Base-by-base conservation (phyloP, 2,113 vertebrate species). In the Chlorocebus sabaeus region DNA sequence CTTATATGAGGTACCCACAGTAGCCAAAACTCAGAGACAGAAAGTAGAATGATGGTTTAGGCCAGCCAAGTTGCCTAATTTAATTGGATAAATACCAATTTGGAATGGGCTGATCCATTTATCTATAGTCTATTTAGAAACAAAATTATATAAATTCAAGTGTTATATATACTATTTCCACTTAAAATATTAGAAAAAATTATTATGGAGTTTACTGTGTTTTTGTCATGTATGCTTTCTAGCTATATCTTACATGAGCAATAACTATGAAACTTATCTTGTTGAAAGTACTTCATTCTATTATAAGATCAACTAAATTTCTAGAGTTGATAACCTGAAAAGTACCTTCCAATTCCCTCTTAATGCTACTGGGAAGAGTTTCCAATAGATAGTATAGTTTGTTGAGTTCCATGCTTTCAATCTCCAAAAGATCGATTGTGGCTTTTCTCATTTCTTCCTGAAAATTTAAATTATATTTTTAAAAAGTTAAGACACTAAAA, bases 361-460 rank as follows among this genome's bases (percentile, higher is more conserved):
- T 80, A n/a, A 99, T 97, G 7, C 88, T 84, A 48, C 92, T 95
- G 6, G 98, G 98, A 72, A 98, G 95, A 11, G 88, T 98, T 83
- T 97, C 80, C 32, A 99, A 40, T 27, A 96, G 97, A 76, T 98
- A 98, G 55, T 98, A 98, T 5, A 99, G 95, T 86, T 98, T 99
- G 98, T 99, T 99, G 68, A 98, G 99, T 97, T 99, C 99, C 96
- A 99, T 99, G 25, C 98, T 99, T 98, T 99, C 99, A 23, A 99
- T 99, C 96, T 99, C 99, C 43, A 99, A 97, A 27, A 97, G 98
- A 79, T 99, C 99, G 32, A 98, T 98, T 4, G 95, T 97, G 0
- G 81, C 14, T 30, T 98, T 99, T 97, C 98, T 97, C 55, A 98
- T 98, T 87, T 97, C 97, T 97, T 99, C 99, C 99, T 99, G 87